Base-by-base conservation (phyloP, 2,888 invertebrate species). In the Tetranychus truncatus region DNA sequence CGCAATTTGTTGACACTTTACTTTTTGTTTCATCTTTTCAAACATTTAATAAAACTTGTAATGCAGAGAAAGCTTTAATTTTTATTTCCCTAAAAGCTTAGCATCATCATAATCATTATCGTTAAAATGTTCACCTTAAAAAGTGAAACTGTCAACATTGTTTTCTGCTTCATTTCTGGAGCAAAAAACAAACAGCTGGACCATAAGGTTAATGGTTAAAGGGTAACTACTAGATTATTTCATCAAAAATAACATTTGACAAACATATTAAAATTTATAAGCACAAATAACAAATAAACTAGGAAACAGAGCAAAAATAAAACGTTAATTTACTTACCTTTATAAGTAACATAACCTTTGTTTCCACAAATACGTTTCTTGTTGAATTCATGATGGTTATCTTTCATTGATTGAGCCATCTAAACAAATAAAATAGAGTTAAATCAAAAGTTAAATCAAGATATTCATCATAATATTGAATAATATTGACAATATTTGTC, bases 341-440 rank as follows among this genome's bases (percentile, higher is more conserved):
- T 69, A 69, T 69, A 69, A 69, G 69, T 69, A 24, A 69, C 69
- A 69, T 21, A 69, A 24, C 69, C 69, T 69, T 69, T 69, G 21
- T 69, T 69, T 20, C 69, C 69, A 20, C 69, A 69, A 24, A 69
- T 11, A 21, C 69, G 69, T 24, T 69, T 69, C 21, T 55, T 55
- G 6, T 55, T 55, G 15, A 55, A 55, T 55, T 55, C 55, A 6
- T 55, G 34, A 4, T 34, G 55, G 7, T 55, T 55, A 15, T 15
- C 55, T 55, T 55, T 55, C 7, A 55, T 55, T 55, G 55, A 55
- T 55, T 55, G 55, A 55, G 55, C 1, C 15, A 55, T 55, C 55
- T 55, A 34, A 34, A 5, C 34, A 34, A 34, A 34, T 34, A 34
- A 34, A 34, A 34, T 3, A 34, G 34, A 34, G 34, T 34, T 34